Conservation (phyloP, 2,888 invertebrate species). For the Volucella inflata region DNA sequence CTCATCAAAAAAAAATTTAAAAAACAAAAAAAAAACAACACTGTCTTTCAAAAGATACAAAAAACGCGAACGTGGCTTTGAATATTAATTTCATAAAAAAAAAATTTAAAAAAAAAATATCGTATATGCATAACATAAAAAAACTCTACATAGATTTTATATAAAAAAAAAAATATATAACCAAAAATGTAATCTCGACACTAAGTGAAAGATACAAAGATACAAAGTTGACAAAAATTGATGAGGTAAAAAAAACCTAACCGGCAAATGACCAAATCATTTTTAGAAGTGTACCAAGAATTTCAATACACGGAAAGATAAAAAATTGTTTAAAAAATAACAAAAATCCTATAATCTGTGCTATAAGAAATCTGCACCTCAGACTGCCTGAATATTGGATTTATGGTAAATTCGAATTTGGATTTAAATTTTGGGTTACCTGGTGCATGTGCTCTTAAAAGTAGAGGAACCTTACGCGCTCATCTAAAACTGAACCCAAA, state of each 20-base stretch:
- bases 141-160: conserved; percentile 25
- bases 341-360: conserved; percentile 55
- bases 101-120: neutral
- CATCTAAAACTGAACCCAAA: conserved; percentile 3
- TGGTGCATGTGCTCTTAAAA: conserved; percentile 67
- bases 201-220: neutral
- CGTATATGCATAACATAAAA: too few relatives aligned
- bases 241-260: neutral
- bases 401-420: conserved; percentile 57
- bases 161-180: conserved; percentile 12
- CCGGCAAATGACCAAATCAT: conserved; percentile 50
- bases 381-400: conserved; percentile 40
- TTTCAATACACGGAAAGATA: conserved; percentile 42
- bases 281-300: conserved; percentile 66
- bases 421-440: conserved; percentile 63
- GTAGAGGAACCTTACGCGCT: too few relatives aligned
- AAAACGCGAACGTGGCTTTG: conserved; percentile 66
- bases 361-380: conserved; percentile 44
- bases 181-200: neutral
- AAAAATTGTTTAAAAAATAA: conserved; percentile 49
- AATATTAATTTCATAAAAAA: conserved; percentile 23
- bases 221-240: conserved; percentile 15
- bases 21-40: conserved; percentile 2
- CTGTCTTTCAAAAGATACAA: conserved; percentile 14
- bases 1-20: conserved; percentile 20